A percentile compares a stretch with the other conserved stretches of the same genome.
These are phyloP conservation scores for Oncorhynchus mykiss DNA, from an alignment of 2,113 vertebrate species.

Conservation along the genomic window DNA sequence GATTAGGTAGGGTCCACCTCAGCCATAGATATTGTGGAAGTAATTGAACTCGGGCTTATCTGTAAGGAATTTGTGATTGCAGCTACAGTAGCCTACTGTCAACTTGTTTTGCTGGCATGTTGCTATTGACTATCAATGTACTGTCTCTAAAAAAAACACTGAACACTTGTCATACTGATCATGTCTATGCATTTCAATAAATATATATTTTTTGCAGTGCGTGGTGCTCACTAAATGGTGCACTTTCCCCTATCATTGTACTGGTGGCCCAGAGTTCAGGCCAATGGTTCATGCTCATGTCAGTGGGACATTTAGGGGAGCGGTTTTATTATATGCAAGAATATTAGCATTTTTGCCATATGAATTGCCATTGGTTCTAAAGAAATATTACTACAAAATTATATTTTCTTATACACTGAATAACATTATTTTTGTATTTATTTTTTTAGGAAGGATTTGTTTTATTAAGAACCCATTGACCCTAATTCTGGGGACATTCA, in stretches of 20 bases:
- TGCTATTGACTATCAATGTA: not conserved
- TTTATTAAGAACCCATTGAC: too few relatives aligned
- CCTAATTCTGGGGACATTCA: too few relatives aligned
- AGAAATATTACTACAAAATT: too few relatives aligned
- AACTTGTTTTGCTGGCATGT: not conserved
- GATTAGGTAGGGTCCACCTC: constrained; percentile 30
- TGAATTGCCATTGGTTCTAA: too few relatives aligned
- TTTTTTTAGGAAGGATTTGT: too few relatives aligned
- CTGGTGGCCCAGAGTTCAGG: not conserved
- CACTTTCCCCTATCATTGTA: not conserved
- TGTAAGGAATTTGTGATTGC: not conserved
- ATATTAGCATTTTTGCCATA: too few relatives aligned
- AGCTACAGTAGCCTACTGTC: too few relatives aligned
- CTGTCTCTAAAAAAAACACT: not conserved
- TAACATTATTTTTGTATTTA: too few relatives aligned
- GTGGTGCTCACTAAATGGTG: constrained; percentile 18
- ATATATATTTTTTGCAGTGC: not conserved
- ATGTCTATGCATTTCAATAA: not conserved
- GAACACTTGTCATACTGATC: not conserved
- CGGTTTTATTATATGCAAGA: too few relatives aligned
- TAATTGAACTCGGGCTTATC: not conserved
- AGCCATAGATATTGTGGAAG: too few relatives aligned
- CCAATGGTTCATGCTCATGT: too few relatives aligned
- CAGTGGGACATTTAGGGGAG: not conserved
- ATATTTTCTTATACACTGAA: too few relatives aligned